A percentile compares a stretch with the other conserved stretches of the same genome.
Conservation (phyloP, 2,888 invertebrate species). For the Pemphredon lugubris region DNA sequence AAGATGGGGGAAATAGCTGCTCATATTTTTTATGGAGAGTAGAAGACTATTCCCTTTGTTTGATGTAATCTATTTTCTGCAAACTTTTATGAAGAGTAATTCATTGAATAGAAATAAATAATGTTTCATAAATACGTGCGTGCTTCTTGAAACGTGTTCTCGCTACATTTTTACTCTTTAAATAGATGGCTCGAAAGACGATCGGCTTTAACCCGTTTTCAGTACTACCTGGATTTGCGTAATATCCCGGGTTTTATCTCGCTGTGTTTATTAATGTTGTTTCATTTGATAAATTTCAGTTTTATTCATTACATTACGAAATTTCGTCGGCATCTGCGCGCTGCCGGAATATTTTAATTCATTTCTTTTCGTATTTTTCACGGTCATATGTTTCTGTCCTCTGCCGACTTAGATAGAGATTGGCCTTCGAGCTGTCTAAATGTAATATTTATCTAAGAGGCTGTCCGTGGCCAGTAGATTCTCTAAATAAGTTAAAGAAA, state of each 20-base stretch:
- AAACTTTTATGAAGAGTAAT: constrained; percentile 4
- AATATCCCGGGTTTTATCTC: no score
- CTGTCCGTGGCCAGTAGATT: no score
- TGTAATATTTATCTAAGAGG: constrained; percentile 35
- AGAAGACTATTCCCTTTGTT: constrained; percentile 53
- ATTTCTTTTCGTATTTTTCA: background rate
- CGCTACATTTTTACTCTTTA: background rate
- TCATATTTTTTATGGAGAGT: constrained; percentile 60
- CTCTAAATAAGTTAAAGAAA: no score
- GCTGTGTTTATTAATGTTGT: no score
- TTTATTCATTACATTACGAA: no score
- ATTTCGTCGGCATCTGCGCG: no score
- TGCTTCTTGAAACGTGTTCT: background rate
- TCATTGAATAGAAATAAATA: constrained; percentile 7
- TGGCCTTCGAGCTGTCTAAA: constrained; percentile 16
- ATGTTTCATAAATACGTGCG: background rate
- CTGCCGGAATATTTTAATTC: background rate
- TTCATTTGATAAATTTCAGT: no score
- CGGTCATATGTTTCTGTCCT: background rate
- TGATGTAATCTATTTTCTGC: constrained; percentile 26
- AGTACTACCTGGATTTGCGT: no score
- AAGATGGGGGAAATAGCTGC: constrained; percentile 45
- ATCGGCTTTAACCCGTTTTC: background rate
- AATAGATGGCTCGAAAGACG: background rate
- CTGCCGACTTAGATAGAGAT: background rate